Percentiles rank a stretch among this genome's conserved stretches.
Conservation (phyloP, 1,140 invertebrate genomes). For the Drosophila jambulina region DNA sequence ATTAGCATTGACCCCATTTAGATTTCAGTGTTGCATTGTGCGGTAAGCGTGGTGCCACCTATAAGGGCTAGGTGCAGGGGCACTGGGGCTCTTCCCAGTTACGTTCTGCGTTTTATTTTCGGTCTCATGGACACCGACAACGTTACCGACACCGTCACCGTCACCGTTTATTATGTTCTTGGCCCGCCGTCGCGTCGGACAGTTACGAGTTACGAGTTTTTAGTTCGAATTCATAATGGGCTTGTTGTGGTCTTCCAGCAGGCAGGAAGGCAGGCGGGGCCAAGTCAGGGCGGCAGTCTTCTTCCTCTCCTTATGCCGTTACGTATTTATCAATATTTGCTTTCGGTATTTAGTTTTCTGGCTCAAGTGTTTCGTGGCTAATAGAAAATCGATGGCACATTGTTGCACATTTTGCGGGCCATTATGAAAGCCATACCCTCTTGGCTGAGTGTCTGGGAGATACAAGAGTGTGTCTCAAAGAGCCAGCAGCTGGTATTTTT, state of each 20-base stretch:
- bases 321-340: slow-evolving; percentile 66
- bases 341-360: slow-evolving; percentile 51
- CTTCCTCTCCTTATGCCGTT: slow-evolving; percentile 28
- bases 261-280: background rate
- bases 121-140: slow-evolving; percentile 29
- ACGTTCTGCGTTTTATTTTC: slow-evolving; percentile 48
- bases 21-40: slow-evolving; percentile 21
- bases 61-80: background rate
- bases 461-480: slow-evolving; percentile 17
- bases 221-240: slow-evolving; percentile 43
- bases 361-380: slow-evolving; percentile 70
- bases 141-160: slow-evolving; percentile 5
- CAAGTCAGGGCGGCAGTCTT: slow-evolving; percentile 9
- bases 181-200: slow-evolving; percentile 1
- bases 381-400: slow-evolving; percentile 77
- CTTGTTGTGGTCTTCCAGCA: slow-evolving; percentile 26
- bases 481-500: slow-evolving; percentile 8
- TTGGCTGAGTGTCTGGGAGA: slow-evolving; percentile 29
- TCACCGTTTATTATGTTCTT: slow-evolving; percentile 43
- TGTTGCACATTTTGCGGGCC: slow-evolving; percentile 63
- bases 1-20: slow-evolving; percentile 10
- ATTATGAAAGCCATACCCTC: slow-evolving; percentile 37
- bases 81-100: slow-evolving; percentile 22
- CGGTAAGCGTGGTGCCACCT: slow-evolving; percentile 5
- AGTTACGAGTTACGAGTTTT: slow-evolving; percentile 37